A percentile compares a stretch with the other conserved stretches of the same genome.
Evolutionary conservation across 2,797 vertebrate species (phyloP).

Genomic region (Melanotaenia parkinsoni): DNA sequence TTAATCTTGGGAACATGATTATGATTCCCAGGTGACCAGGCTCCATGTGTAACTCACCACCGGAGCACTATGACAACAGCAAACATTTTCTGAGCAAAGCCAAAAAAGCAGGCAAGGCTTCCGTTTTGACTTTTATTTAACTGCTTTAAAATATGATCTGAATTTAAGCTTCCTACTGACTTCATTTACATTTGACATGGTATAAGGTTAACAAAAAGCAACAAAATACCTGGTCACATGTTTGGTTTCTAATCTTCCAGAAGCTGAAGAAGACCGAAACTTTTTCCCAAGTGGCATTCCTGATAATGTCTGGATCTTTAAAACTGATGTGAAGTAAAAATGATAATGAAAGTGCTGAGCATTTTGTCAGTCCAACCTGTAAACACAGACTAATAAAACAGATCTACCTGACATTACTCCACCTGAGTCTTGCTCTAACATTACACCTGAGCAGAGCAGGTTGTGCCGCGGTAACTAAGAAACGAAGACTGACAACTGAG

Average conservation of each 20-base stretch:
- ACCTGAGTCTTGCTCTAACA: slow-evolving; percentile 73
- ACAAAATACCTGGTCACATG: slow-evolving; percentile 77
- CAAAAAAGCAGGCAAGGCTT: slow-evolving; percentile 16
- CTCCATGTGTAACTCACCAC: slow-evolving; percentile 29
- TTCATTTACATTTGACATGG: neutral
- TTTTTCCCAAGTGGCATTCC: slow-evolving; percentile 72
- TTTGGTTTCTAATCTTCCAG: slow-evolving; percentile 81
- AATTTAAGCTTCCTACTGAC: neutral
- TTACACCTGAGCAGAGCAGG: slow-evolving; percentile 68
- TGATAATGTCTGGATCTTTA: slow-evolving; percentile 7
- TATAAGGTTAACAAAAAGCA: slow-evolving; percentile 1
- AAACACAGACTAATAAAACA: slow-evolving; percentile 47
- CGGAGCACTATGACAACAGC: slow-evolving; percentile 78
- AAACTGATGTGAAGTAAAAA: neutral
- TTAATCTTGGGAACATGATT: slow-evolving; percentile 12
- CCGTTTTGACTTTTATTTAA: slow-evolving; percentile 1
- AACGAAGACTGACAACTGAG: slow-evolving; percentile 63
- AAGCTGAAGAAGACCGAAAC: slow-evolving; percentile 78
- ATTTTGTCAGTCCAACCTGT: slow-evolving; percentile 36
- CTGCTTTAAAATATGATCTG: too few relatives aligned
- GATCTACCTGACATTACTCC: slow-evolving; percentile 52
- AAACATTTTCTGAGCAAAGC: slow-evolving; percentile 66
- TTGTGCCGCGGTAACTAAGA: slow-evolving; percentile 65
- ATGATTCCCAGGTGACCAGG: slow-evolving; percentile 28
- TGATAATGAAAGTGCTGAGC: neutral